Evolutionary conservation across 2,113 vertebrate genomes (phyloP).

Genomic region (Panthera uncia): DNA sequence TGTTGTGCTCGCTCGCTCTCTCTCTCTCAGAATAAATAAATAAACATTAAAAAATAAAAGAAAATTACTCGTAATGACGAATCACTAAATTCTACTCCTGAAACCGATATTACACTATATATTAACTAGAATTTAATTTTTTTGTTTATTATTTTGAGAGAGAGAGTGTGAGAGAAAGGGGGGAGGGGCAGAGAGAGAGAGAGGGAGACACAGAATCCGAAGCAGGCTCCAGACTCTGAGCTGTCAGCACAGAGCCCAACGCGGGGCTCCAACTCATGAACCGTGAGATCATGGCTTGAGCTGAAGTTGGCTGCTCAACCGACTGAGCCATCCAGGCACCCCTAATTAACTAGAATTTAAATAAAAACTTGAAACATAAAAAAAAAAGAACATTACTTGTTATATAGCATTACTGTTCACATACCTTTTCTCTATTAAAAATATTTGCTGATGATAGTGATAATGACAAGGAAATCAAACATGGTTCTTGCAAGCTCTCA

Average conservation of each 20-base stretch:
- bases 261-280: too few species aligned
- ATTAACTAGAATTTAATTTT: background rate
- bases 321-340: too few species aligned
- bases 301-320: too few species aligned
- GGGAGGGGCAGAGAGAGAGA: too few species aligned
- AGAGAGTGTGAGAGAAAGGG: too few species aligned
- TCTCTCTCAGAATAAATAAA: too few species aligned
- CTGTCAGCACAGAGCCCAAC: too few species aligned
- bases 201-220: too few species aligned
- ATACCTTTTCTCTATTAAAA: conserved; percentile 13
- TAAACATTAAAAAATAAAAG: background rate
- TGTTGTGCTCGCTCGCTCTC: too few species aligned
- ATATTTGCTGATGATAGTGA: background rate
- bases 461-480: conserved; percentile 23
- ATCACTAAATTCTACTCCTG: background rate
- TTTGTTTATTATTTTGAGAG: too few species aligned
- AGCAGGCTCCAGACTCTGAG: too few species aligned
- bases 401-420: background rate
- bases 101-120: background rate
- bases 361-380: background rate
- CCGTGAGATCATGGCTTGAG: too few species aligned
- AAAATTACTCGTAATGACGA: background rate
- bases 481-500: background rate
- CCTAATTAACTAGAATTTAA: background rate
- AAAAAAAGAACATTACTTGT: background rate